Conservation (phyloP, 2,888 invertebrate species). For the Lycophotia porphyrea region DNA sequence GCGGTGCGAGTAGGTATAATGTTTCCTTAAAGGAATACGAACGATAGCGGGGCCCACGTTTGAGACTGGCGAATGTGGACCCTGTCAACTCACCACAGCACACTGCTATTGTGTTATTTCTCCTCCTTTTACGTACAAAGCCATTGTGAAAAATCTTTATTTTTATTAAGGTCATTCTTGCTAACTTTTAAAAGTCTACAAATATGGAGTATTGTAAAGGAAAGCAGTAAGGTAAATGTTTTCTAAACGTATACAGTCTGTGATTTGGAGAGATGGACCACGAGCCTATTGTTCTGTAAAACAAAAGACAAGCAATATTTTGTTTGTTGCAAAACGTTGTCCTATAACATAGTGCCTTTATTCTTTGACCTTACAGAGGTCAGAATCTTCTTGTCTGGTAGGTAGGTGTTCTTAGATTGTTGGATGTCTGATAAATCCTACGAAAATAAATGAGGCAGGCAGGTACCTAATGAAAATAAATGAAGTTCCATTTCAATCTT, state of each 20-base stretch:
- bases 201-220: constrained; percentile 20
- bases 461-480: constrained; percentile 7
- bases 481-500: constrained; percentile 10
- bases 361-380: neutral
- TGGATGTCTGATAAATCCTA: constrained; percentile 1
- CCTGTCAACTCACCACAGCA: constrained; percentile 55
- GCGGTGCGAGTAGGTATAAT: constrained; percentile 52
- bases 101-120: constrained; percentile 48
- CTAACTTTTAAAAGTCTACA: constrained; percentile 35
- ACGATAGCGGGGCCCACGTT: constrained; percentile 37
- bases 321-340: constrained; percentile 17
- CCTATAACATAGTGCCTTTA: neutral
- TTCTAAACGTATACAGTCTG: neutral
- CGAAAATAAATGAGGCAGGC: neutral
- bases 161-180: constrained; percentile 39
- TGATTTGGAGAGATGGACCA: neutral
- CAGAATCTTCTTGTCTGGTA: neutral
- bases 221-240: constrained; percentile 21
- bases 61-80: constrained; percentile 41
- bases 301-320: constrained; percentile 15
- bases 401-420: neutral
- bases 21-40: constrained; percentile 57
- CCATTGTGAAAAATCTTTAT: constrained; percentile 43
- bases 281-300: constrained; percentile 9
- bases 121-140: constrained; percentile 40